phyloP scores from a whole-genome alignment of 2,888 invertebrate species.

The Chironomus riparius region DNA sequence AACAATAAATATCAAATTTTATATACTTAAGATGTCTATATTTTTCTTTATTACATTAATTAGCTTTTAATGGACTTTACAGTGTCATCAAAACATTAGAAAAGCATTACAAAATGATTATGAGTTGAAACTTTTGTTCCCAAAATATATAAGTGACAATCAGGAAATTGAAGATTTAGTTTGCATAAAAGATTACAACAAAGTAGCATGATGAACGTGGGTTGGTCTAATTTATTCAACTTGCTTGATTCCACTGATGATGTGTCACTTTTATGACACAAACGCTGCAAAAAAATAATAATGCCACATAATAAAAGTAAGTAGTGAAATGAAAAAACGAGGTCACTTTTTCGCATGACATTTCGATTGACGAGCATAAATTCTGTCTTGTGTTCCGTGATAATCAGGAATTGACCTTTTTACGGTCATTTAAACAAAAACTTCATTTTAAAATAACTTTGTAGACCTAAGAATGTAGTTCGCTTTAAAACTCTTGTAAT shows the following conservation, averaged over 20 bases:
- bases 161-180: no score
- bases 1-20: no score
- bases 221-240: no score
- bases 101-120: no score
- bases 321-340: background rate
- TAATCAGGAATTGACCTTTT: slow-evolving; percentile 19
- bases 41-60: no score
- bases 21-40: no score
- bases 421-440: slow-evolving; percentile 6
- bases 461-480: background rate
- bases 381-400: slow-evolving; percentile 18
- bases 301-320: background rate
- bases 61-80: no score
- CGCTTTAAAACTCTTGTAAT: background rate
- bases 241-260: background rate
- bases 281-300: background rate
- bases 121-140: no score
- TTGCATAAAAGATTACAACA: no score
- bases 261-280: background rate
- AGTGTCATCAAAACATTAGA: no score
- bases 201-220: no score
- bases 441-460: background rate
- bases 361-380: background rate
- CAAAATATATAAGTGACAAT: no score
- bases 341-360: background rate